Conservation (phyloP, 2,888 invertebrate species). For the Dromius quadrimaculatus region DNA sequence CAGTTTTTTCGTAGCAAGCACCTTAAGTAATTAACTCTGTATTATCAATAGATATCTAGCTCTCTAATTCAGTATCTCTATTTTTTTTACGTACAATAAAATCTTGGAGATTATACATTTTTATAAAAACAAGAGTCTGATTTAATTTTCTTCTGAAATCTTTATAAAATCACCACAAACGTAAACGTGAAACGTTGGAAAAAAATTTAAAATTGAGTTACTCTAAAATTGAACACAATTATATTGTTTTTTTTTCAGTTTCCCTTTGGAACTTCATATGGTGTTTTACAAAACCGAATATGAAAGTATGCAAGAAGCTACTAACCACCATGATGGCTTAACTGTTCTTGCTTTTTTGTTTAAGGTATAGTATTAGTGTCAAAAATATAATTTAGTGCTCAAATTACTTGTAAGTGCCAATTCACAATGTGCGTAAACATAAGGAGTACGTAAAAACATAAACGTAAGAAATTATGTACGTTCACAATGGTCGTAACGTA, state of each 20-base stretch:
- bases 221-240: not conserved
- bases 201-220: not conserved
- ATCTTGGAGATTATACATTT: no score
- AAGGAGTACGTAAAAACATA: no score
- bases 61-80: no score
- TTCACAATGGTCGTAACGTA: no score
- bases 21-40: no score
- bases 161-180: no score
- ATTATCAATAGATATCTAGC: no score
- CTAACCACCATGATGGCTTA: conserved; percentile 77
- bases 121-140: not conserved
- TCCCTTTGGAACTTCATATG: conserved; percentile 82
- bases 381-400: not conserved
- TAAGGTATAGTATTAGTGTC: conserved; percentile 72
- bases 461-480: no score
- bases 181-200: not conserved
- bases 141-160: not conserved
- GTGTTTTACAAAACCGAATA: conserved; percentile 81
- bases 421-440: no score
- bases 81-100: no score
- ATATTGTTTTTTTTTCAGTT: conserved; percentile 64
- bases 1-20: no score
- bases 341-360: conserved; percentile 82
- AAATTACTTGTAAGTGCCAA: no score
- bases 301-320: conserved; percentile 71